Evolutionary conservation across 2,797 vertebrate species (phyloP).

Genomic region (Coracias cyanogaster): DNA sequence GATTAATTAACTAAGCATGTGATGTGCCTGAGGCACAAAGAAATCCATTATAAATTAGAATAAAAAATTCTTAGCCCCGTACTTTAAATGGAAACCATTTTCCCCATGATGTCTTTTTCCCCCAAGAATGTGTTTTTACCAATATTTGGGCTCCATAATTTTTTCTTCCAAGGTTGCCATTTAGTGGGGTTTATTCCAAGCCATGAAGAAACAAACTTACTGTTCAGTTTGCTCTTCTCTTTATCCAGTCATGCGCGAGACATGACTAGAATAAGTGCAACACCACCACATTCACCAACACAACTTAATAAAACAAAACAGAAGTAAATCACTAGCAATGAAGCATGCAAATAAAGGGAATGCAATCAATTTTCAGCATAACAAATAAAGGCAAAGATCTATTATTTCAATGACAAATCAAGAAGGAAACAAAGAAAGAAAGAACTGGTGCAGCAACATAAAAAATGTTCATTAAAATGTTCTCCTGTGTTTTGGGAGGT

Average conservation of each 20-base stretch:
- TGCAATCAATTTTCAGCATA: constrained; percentile 39
- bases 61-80: background rate
- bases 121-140: background rate
- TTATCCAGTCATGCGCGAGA: constrained; percentile 49
- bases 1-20: background rate
- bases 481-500: background rate
- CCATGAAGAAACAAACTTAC: constrained; percentile 68
- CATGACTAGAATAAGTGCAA: constrained; percentile 31
- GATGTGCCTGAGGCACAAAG: background rate
- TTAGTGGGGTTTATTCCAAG: constrained; percentile 42
- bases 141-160: constrained; percentile 56
- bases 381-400: constrained; percentile 19
- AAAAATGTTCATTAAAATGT: background rate
- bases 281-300: constrained; percentile 54
- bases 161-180: constrained; percentile 76
- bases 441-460: constrained; percentile 67
- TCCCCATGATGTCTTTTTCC: background rate
- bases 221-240: constrained; percentile 65
- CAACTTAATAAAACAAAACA: constrained; percentile 55
- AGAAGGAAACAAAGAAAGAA: constrained; percentile 50
- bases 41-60: background rate
- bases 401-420: constrained; percentile 37
- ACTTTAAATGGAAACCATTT: background rate
- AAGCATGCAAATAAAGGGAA: constrained; percentile 69
- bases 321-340: constrained; percentile 49